Conservation (phyloP, 2,113 vertebrate species). For the Zingel zingel region DNA sequence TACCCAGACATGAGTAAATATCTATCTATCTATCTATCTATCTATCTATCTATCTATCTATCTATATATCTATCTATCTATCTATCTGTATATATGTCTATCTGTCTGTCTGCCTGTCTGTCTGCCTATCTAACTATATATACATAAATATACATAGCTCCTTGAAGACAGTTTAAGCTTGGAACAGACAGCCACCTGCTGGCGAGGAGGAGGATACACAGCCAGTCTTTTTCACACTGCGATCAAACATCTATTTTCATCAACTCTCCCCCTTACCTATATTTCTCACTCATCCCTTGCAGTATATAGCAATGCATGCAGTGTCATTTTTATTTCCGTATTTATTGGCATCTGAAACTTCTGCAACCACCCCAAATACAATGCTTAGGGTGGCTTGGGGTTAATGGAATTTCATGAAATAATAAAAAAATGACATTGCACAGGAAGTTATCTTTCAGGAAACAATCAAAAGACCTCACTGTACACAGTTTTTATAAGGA, state of each 20-base stretch:
- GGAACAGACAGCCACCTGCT: slow-evolving; percentile 53
- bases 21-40: background rate
- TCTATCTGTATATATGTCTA: background rate
- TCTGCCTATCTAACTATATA: background rate
- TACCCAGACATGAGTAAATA: no score
- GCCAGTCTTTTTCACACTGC: background rate
- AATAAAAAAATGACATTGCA: background rate
- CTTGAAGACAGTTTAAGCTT: background rate
- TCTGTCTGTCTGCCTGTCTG: background rate
- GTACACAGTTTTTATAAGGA: background rate
- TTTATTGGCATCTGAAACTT: background rate
- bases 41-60: background rate
- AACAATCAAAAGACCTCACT: background rate
- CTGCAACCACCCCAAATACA: background rate
- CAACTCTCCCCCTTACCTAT: background rate
- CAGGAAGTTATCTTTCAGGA: background rate
- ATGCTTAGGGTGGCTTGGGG: no score
- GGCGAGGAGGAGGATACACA: slow-evolving; percentile 16
- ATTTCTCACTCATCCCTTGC: background rate
- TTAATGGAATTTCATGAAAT: background rate
- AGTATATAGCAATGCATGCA: no score
- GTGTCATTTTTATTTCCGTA: background rate
- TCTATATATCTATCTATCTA: background rate
- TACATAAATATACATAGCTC: no score
- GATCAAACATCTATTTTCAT: background rate